These are phyloP conservation scores for Paracyclopina nana DNA, from an alignment of 1,140 invertebrate species.

Conservation along the genomic window DNA sequence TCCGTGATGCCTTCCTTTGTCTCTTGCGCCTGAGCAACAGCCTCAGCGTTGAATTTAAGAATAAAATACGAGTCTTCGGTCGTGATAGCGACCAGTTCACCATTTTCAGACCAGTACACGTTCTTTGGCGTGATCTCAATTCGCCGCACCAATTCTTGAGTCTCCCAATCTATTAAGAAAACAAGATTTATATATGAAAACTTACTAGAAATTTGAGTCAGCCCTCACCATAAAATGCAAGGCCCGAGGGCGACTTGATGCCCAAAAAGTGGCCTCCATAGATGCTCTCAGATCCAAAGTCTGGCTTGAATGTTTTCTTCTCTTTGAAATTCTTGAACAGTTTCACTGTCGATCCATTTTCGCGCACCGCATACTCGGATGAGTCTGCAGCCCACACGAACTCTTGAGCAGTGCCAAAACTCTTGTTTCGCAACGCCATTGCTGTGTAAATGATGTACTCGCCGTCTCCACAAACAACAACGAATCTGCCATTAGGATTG, in stretches of 20 bases:
- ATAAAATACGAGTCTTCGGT: slow-evolving; percentile 94
- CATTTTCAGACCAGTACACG: slow-evolving; percentile 93
- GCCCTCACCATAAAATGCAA: too few species aligned
- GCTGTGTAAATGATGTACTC: slow-evolving; percentile 99
- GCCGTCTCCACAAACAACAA: slow-evolving; percentile 97
- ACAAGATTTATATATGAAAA: neutral
- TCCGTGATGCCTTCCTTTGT: slow-evolving; percentile 54
- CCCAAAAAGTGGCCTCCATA: slow-evolving; percentile 88
- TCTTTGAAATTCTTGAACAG: slow-evolving; percentile 98
- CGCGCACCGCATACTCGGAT: slow-evolving; percentile 75
- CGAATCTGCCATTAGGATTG: slow-evolving; percentile 92
- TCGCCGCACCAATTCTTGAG: slow-evolving; percentile 51
- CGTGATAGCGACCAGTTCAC: slow-evolving; percentile 63
- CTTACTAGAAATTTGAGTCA: slow-evolving; percentile 25
- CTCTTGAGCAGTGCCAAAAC: slow-evolving; percentile 91
- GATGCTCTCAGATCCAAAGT: slow-evolving; percentile 69
- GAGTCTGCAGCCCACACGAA: slow-evolving; percentile 98
- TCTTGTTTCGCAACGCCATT: slow-evolving; percentile 94
- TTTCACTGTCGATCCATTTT: slow-evolving; percentile 70
- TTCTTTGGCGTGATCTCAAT: slow-evolving; percentile 88
- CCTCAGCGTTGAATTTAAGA: slow-evolving; percentile 61
- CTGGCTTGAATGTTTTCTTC: slow-evolving; percentile 78
- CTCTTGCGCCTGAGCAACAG: slow-evolving; percentile 49
- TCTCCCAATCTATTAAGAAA: slow-evolving; percentile 5
- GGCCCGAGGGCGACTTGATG: slow-evolving; percentile 72